phyloP scores from a whole-genome alignment of 2,113 vertebrate species.

The Psephotus haematonotus region DNA sequence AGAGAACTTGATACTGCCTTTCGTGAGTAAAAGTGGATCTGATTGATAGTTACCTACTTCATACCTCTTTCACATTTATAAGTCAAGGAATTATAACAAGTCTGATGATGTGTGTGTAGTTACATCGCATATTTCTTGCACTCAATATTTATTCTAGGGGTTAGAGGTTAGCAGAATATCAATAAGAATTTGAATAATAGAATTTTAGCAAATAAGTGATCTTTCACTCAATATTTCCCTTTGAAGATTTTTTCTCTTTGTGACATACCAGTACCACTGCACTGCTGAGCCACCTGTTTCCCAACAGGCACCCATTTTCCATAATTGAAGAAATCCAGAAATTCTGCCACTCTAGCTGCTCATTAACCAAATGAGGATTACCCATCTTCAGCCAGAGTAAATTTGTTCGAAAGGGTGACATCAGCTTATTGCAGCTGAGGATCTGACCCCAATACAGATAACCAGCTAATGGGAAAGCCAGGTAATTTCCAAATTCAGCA shows the following conservation, averaged over 20 bases:
- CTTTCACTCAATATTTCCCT: background rate
- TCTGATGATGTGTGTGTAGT: background rate
- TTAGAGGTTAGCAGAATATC: conserved; percentile 1
- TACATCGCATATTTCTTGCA: background rate
- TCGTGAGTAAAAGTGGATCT: conserved; percentile 1
- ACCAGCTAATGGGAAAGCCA: background rate
- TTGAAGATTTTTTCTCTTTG: background rate
- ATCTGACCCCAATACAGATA: background rate
- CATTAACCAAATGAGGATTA: background rate
- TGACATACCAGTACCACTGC: background rate
- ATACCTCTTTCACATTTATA: background rate
- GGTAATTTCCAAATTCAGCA: background rate
- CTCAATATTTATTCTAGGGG: background rate
- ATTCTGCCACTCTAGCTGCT: background rate
- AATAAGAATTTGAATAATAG: background rate
- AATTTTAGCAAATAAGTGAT: background rate
- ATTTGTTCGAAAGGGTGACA: background rate
- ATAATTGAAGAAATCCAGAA: background rate
- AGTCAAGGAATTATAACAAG: background rate
- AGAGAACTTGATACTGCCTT: background rate
- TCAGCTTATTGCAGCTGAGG: background rate
- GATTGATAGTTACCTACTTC: background rate
- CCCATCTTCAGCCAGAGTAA: background rate
- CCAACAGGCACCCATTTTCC: background rate
- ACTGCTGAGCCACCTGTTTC: background rate